Base-by-base conservation (phyloP, 2,113 vertebrate genomes). In the Herpetotheres cachinnans region DNA sequence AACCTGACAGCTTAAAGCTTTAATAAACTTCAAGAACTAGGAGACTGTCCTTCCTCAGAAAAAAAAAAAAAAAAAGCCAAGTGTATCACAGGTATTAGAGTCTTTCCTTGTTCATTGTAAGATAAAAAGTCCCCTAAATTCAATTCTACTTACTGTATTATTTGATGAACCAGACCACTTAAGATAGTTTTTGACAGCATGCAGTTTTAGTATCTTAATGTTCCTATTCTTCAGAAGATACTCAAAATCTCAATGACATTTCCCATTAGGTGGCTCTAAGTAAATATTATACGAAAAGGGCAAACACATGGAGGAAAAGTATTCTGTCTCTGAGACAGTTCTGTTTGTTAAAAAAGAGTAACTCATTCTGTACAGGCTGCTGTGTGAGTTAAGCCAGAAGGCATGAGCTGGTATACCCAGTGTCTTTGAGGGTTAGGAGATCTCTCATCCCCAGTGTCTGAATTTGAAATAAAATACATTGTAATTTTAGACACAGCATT, bases 1-100 rank as follows among this genome's bases (percentile, higher is more conserved):
- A 98, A 98, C 97, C 95, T 98, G 98, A 98, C 98, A 98, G 98
- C 97, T 98, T 98, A 98, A 98, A 98, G 98, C 98, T 98, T 97
- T 98, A 98, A 98, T 98, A 98, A 98, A 98, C 98, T 98, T 98
- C 97, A 96, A 96, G 94, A 98, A 97, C 95, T 93, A 93, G 93
- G 78, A 76, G 93, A 95, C 94, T 97, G 89, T 91, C 97, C 91
- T 88, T 84, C 78, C 82, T 74, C 15, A 40, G 87, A 82, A 95
- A 89, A 59, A 61, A 70, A 29, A 47, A 36, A 61, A 91, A 62
- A 20, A 69, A 74, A 92, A 95, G n/a, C 70, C 87, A 89, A 95
- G 66, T 62, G 14, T 90, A 97, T 90, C 44, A 24, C 84, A 98
- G 84, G 91, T 97, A 98, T 94, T 95, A 96, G 61, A 98, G 96